These are phyloP conservation scores for Mergus octosetaceus DNA, from an alignment of 2,797 vertebrate species.

Conservation along the genomic window DNA sequence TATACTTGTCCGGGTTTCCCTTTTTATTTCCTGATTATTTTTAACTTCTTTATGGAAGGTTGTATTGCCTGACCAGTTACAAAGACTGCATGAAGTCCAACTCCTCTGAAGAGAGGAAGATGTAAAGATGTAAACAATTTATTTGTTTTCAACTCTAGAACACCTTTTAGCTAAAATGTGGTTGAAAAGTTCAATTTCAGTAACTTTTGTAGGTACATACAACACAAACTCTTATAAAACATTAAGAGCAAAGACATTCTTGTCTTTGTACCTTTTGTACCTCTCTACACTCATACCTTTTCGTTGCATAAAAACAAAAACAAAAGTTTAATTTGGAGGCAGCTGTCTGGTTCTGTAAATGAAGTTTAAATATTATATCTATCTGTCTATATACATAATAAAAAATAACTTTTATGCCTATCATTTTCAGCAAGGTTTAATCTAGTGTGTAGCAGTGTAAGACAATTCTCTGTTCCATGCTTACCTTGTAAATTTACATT, in stretches of 20 bases:
- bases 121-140: not conserved
- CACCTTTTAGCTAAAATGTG: not conserved
- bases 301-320: not conserved
- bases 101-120: not conserved
- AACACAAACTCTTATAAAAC: not conserved
- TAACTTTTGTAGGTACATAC: not conserved
- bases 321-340: not conserved
- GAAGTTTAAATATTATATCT: not conserved
- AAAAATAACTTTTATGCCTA: not conserved
- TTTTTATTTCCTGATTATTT: not conserved
- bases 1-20: not conserved
- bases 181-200: not conserved
- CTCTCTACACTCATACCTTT: not conserved
- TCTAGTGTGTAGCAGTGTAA: not conserved
- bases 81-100: not conserved
- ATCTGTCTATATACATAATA: not conserved
- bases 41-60: not conserved
- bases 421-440: not conserved
- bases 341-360: not conserved
- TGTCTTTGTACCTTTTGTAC: too few species aligned
- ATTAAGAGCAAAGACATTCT: not conserved
- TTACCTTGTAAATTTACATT: constrained; percentile 9
- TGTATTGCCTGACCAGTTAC: not conserved
- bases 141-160: not conserved
- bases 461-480: not conserved